Base-by-base conservation (phyloP, 2,113 vertebrate genomes). In the Etia nguti region DNA sequence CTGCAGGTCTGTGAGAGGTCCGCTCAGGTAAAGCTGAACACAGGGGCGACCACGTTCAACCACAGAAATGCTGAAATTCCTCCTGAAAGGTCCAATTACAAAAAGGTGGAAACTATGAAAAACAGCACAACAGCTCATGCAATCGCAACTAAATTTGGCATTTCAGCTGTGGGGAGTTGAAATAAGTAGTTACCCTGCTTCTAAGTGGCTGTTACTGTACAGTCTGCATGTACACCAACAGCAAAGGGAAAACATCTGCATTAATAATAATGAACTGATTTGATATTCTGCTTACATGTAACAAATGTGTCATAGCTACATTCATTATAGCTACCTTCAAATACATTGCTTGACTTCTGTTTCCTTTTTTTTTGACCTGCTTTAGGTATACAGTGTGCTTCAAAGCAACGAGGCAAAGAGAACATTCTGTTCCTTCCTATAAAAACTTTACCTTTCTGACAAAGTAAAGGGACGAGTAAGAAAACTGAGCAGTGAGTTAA, bases 401-500 rank as follows among this genome's bases (percentile, higher is more conserved):
- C 59, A 88, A 93, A 95, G 90, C 93, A 94, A 91, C 65, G 65
- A 96, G 90, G 86, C 93, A 89, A 85, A 90, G 92, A 88, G 48
- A 90, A 94, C 81, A 52, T 26, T 60, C 20, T 31, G 41, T 82
- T 88, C 77, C 59, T 92, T 84, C 73, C 86, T 62, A 84, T 81
- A 84, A 90, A 92, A 90, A 12, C 34, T 50, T 46, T 2, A 79
- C 16, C 22, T 83, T 85, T 87, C 55, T 57, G 57, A 91, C 70
- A 88, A 93, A 90, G 81, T 87, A 90, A 95, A 91, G 81, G 89
- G 91, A 92, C 62, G 68, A 92, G 86, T 93, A 89, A 88, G 89
- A 94, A 95, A 94, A 94, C 79, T 70, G 88, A 93, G 93, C 89
- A 90, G 87, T 93, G 91, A 94, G 88, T 92, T 85, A 85, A 84